Conservation (phyloP, 2,797 vertebrate genomes). For the Muraenolepis orangiensis region DNA sequence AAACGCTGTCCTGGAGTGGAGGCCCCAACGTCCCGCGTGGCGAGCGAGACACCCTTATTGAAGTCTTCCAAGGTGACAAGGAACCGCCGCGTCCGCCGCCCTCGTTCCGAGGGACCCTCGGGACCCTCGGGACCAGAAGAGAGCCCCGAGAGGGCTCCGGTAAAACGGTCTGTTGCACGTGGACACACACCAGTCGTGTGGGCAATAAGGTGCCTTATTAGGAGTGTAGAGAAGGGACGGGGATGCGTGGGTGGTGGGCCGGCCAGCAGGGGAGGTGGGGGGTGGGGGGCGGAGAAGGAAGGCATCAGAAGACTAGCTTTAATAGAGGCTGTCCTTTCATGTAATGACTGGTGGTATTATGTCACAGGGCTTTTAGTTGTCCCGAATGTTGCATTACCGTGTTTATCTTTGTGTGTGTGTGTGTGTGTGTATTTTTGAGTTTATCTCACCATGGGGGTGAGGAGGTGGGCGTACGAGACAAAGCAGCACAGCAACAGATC, state of each 20-base stretch:
- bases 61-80: neutral
- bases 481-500: too few relatives aligned
- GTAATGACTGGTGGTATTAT: neutral
- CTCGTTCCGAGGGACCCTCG: neutral
- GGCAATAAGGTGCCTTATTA: neutral
- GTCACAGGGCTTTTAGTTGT: neutral
- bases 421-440: neutral
- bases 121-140: too few relatives aligned
- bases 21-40: too few relatives aligned
- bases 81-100: too few relatives aligned
- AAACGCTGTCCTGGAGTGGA: too few relatives aligned
- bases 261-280: too few relatives aligned
- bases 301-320: neutral
- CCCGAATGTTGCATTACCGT: neutral
- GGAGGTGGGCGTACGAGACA: neutral
- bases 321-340: neutral
- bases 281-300: neutral
- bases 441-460: neutral
- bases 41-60: neutral
- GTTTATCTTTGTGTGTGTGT: neutral
- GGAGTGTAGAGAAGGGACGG: neutral
- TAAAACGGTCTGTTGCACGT: neutral
- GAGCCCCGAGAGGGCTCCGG: neutral
- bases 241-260: too few relatives aligned
- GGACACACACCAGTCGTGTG: neutral